Evolutionary conservation across 2,888 invertebrate species (phyloP).

Genomic region (Malthinus flaveolus): DNA sequence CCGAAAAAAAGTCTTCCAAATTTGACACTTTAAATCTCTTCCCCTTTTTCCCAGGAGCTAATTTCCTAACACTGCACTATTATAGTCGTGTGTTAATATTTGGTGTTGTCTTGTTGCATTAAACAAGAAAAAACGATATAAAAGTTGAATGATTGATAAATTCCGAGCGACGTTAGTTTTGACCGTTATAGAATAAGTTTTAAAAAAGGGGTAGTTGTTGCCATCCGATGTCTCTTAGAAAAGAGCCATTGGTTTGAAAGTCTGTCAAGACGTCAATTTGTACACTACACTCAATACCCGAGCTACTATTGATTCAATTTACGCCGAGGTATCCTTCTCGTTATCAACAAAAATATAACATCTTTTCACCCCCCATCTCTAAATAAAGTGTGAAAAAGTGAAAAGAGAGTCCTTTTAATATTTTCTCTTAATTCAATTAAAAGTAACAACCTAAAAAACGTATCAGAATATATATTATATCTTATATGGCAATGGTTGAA

Average conservation of each 20-base stretch:
- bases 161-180: background rate
- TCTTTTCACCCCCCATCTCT: no score
- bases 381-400: background rate
- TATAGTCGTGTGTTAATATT: no score
- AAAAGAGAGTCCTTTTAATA: background rate
- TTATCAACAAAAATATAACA: background rate
- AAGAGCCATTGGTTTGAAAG: constrained; percentile 19
- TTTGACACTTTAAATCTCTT: no score
- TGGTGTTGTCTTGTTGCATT: no score
- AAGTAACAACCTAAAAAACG: background rate
- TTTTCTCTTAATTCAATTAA: background rate
- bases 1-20: no score
- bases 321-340: constrained; percentile 24
- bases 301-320: constrained; percentile 32
- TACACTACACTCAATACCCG: constrained; percentile 26
- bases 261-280: constrained; percentile 32
- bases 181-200: constrained; percentile 2
- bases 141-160: constrained; percentile 5
- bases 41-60: no score
- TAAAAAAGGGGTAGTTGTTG: constrained; percentile 1
- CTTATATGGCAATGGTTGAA: constrained; percentile 9
- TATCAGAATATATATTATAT: constrained; percentile 9
- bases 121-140: no score
- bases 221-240: constrained; percentile 4
- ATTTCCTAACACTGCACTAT: no score